Conservation (phyloP, 2,113 vertebrate species). For the Ascaphus truei region DNA sequence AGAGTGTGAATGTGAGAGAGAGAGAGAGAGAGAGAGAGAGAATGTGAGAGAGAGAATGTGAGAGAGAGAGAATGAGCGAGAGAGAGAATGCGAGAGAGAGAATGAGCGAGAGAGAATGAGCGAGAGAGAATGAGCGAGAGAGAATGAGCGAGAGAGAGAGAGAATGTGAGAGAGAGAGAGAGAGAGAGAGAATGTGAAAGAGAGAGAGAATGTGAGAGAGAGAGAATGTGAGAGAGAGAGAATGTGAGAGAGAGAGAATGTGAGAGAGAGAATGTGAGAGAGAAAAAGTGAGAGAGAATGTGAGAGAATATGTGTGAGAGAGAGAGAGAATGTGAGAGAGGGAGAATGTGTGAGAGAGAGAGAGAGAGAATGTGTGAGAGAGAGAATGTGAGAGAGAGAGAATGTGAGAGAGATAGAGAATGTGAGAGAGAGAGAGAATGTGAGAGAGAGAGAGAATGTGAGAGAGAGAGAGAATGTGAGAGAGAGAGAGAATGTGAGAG, state of each 20-base stretch:
- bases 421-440: background rate
- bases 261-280: constrained; percentile 21
- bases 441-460: background rate
- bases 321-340: background rate
- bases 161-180: background rate
- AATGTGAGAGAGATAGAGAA: constrained; percentile 21
- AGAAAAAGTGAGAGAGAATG: background rate
- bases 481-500: background rate
- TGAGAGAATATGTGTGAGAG: background rate
- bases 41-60: background rate
- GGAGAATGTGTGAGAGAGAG: background rate
- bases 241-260: constrained; percentile 7
- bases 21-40: background rate
- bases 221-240: background rate
- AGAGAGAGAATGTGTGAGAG: background rate
- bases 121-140: constrained; percentile 13
- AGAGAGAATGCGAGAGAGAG: background rate
- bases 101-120: constrained; percentile 17
- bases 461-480: background rate
- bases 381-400: constrained; percentile 8
- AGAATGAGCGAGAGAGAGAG: background rate
- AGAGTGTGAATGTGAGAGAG: background rate
- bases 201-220: background rate
- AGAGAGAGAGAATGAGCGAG: background rate
- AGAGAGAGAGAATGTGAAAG: background rate